These are phyloP conservation scores for Drosophila mayri DNA, from an alignment of 1,140 invertebrate genomes.

Conservation along the genomic window DNA sequence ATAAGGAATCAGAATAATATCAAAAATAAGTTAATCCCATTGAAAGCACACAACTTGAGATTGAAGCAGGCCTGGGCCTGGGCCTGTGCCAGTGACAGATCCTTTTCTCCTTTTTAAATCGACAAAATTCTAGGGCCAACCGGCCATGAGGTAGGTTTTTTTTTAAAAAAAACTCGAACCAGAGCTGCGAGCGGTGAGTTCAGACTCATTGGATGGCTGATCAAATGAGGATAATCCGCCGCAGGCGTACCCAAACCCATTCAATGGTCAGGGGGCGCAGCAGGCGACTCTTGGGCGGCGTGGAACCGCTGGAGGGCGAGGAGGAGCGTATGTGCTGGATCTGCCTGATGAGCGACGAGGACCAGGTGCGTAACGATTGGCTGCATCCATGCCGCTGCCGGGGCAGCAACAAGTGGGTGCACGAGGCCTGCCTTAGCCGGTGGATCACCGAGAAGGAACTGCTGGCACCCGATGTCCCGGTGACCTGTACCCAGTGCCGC, in stretches of 20 bases:
- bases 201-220: not conserved
- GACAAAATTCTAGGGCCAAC: not conserved
- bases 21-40: too few relatives aligned
- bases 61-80: not conserved
- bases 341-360: conserved; percentile 56
- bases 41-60: not conserved
- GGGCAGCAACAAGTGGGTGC: conserved; percentile 71
- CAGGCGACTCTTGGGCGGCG: conserved; percentile 13
- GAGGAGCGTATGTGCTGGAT: conserved; percentile 68
- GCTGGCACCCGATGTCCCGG: conserved; percentile 27
- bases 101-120: not conserved
- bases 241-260: not conserved
- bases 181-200: too few relatives aligned
- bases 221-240: not conserved
- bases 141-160: not conserved
- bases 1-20: not conserved
- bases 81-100: not conserved
- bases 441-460: conserved; percentile 67
- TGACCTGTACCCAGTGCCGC: conserved; percentile 59
- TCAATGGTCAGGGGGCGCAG: not conserved
- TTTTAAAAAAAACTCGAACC: not conserved
- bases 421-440: conserved; percentile 61
- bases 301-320: not conserved
- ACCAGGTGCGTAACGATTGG: conserved; percentile 47
- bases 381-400: conserved; percentile 69